These are phyloP conservation scores for Aeoliscus strigatus DNA, from an alignment of 2,797 vertebrate species.

Conservation along the genomic window DNA sequence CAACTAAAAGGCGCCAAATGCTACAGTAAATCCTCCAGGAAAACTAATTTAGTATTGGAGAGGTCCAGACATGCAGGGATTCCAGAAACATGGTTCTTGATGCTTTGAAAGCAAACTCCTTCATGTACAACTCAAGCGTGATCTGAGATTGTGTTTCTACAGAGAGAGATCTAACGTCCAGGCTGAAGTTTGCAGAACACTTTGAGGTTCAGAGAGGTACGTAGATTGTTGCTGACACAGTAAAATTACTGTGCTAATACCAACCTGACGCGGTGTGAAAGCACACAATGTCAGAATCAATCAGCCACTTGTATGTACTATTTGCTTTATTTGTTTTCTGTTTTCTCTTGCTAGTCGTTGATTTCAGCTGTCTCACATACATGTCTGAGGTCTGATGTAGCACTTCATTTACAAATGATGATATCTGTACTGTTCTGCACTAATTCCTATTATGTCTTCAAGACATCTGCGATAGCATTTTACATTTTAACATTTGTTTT, in stretches of 20 bases:
- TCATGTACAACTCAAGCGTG: conserved; percentile 4
- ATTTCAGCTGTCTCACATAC: background rate
- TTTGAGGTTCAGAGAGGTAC: conserved; percentile 46
- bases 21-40: background rate
- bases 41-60: background rate
- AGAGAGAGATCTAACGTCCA: conserved; percentile 22
- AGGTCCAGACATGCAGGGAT: background rate
- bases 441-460: too few relatives aligned
- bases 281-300: too few relatives aligned
- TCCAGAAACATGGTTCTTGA: background rate
- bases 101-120: background rate
- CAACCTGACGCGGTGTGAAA: too few relatives aligned
- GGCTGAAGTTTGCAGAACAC: conserved; percentile 17
- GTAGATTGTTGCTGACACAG: conserved; percentile 7
- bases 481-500: too few relatives aligned
- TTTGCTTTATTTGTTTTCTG: too few relatives aligned
- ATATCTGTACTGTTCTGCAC: too few relatives aligned
- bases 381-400: background rate
- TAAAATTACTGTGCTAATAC: conserved; percentile 10
- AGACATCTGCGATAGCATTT: too few relatives aligned
- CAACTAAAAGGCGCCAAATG: background rate
- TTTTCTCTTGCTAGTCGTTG: conserved; percentile 4
- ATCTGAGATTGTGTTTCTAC: too few relatives aligned
- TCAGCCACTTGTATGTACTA: too few relatives aligned
- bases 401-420: background rate